Percentiles rank a stretch among this genome's conserved stretches.
Conservation (phyloP, 2,888 invertebrate species). For the Caenorhabditis sp. region DNA sequence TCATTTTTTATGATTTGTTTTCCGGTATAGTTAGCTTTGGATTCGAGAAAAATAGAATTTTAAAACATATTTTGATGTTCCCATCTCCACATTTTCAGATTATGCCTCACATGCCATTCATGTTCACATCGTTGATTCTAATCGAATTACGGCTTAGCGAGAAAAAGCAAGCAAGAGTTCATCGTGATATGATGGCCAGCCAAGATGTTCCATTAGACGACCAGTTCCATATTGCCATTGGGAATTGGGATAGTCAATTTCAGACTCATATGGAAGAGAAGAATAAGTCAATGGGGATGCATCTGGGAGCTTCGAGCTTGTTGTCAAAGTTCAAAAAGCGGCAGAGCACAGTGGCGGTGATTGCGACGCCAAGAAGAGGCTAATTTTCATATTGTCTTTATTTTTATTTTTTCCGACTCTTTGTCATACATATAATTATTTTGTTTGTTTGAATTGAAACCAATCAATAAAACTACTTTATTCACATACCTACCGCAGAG, state of each 20-base stretch:
- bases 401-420: conserved; percentile 8
- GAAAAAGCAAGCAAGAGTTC: conserved; percentile 20
- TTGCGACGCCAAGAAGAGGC: background rate
- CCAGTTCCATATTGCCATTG: conserved; percentile 53
- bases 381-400: background rate
- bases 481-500: too few species aligned
- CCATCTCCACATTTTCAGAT: too few species aligned
- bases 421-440: too few species aligned
- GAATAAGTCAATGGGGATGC: background rate
- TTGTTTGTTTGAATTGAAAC: too few species aligned
- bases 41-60: too few species aligned
- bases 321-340: conserved; percentile 44
- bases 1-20: background rate
- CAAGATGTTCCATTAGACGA: conserved; percentile 49
- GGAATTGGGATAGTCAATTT: conserved; percentile 45
- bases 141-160: conserved; percentile 19
- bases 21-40: too few species aligned
- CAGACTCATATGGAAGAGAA: conserved; percentile 24
- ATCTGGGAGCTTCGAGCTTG: background rate
- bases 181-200: conserved; percentile 44
- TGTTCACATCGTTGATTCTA: conserved; percentile 43
- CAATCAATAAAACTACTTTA: too few species aligned
- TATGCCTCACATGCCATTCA: conserved; percentile 58
- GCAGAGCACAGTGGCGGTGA: conserved; percentile 34
- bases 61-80: background rate